Evolutionary conservation across 1,140 invertebrate species (phyloP), one percentile per base, ranked within the genome.

Genomic region (Caenorhabditis brenneri): DNA sequence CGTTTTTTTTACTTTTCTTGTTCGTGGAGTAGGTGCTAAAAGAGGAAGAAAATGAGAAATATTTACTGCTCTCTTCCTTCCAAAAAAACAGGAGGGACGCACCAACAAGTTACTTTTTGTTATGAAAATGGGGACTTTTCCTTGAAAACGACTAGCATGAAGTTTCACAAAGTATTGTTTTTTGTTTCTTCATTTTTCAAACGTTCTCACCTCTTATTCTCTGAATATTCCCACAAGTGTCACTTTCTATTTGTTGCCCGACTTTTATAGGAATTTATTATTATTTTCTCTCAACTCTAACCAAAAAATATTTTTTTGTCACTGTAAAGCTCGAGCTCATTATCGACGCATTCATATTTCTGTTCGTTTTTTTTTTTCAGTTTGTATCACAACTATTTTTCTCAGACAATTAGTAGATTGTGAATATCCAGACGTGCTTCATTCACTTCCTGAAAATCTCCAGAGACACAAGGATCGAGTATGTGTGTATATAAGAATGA

Each of bases 41-140:
- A 55, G n/a, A 55, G 22, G 53, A 55, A 55, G 53, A 55, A 55
- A 55, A 55, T 55, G 53, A 27, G 53, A 55, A 55, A 55, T 55
- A 55, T 27, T 55, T 55, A 55, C 53, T 24, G 53, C 53, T 15
- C 24, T 55, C 24, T 29, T 55, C 24, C n/a, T 65, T 65, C n/a
- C 10, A 22, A 6, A 36, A 36, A 65, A 65, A n/a, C n/a, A n/a
- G n/a, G n/a, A 65, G 10, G 10, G 16, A 65, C 2, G n/a, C 31
- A 36, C 27, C 29, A 33, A 39, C 58, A 65, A 39, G 58, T 33
- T 65, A 36, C 58, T 65, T 36, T 36, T 65, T 22, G 58, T 65
- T 36, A 65, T 65, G 58, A 58, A 31, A 58, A 58, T 58, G 29
- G 24, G 29, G 36, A 5, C 7, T 19, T 65, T 65, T 65, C 36